Evolutionary conservation across 2,888 invertebrate genomes (phyloP).

Genomic region (Neoascia interrupta): DNA sequence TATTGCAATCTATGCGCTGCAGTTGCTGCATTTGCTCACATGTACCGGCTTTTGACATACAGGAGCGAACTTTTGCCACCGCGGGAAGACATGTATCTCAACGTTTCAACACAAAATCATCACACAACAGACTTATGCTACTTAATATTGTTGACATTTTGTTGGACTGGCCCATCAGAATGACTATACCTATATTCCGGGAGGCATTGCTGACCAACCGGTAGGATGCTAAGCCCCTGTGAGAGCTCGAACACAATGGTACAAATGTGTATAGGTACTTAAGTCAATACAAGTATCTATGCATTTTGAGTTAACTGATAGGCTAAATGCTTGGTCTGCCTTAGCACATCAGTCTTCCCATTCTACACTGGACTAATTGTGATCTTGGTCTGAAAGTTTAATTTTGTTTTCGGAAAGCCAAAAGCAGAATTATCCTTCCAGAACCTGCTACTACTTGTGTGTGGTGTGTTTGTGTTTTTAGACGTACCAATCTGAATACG

Average conservation of each 20-base stretch:
- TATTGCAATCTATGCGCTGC: slow-evolving; percentile 4
- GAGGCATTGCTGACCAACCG: slow-evolving; percentile 53
- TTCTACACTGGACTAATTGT: slow-evolving; percentile 48
- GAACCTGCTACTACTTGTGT: background rate
- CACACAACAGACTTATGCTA: slow-evolving; percentile 45
- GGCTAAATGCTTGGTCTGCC: slow-evolving; percentile 7
- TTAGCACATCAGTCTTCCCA: slow-evolving; percentile 30
- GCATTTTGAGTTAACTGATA: background rate
- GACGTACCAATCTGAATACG: background rate
- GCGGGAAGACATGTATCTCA: slow-evolving; percentile 52
- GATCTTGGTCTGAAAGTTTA: slow-evolving; percentile 55
- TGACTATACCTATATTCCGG: slow-evolving; percentile 39
- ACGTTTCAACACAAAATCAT: slow-evolving; percentile 38
- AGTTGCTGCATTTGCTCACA: background rate
- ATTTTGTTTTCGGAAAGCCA: slow-evolving; percentile 48
- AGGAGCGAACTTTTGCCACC: slow-evolving; percentile 26
- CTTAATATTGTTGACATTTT: slow-evolving; percentile 65
- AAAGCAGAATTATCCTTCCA: slow-evolving; percentile 33
- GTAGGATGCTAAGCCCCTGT: slow-evolving; percentile 36
- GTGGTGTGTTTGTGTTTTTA: background rate
- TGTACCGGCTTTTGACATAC: too few species aligned
- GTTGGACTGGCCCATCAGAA: slow-evolving; percentile 58
- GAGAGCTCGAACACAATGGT: background rate
- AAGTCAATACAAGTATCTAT: slow-evolving; percentile 44
- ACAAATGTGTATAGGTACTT: slow-evolving; percentile 14